Evolutionary conservation across 2,888 invertebrate genomes (phyloP), one percentile per base, ranked within the genome.

Genomic region (Tipula unca): DNA sequence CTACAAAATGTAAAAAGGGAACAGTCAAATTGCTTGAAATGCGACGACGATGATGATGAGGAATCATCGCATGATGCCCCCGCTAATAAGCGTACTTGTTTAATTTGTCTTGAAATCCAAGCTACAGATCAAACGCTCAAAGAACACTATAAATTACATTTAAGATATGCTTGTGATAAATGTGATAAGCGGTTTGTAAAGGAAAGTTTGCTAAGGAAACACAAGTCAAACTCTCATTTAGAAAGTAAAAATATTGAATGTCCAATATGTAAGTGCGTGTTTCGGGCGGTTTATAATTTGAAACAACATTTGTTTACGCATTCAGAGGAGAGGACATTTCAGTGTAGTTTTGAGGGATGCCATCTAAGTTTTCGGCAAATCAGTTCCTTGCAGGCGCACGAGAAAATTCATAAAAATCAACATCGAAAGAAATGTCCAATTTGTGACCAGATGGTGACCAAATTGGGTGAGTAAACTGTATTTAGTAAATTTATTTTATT

Each of bases 161-260:
- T 83, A 32, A 83, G n/a, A 5, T 83, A 32, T 83, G 32, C 29
- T 17, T 83, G 83, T 10, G 32, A 83, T 32, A 83, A 83, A 83
- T 83, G 83, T 83, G 83, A 83, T 83, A 83, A 83, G 10, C 14
- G 35, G 3, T 83, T 32, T 83, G 17, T 83, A 2, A 83, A 83
- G 17, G 83, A 83, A 10, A 83, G 35, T 32, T 32, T 83, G 17
- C 3, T 83, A 35, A 83, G 17, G 35, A 83, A 83, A 83, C 83
- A 83, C n/a, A 83, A 83, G 10, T 32, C 35, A 10, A 83, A 83
- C 17, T 29, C 83, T 1, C 83, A 83, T 83, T 83, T 83, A 83
- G 35, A 83, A 83, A 83, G 83, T 83, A 83, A 83, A 83, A 83
- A 83, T 83, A 32, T 83, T n/a, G 29, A 35, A 29, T 83, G 83